phyloP scores from a whole-genome alignment of 53 echinoderm and acorn worm species.

The Arbacia lixula region DNA sequence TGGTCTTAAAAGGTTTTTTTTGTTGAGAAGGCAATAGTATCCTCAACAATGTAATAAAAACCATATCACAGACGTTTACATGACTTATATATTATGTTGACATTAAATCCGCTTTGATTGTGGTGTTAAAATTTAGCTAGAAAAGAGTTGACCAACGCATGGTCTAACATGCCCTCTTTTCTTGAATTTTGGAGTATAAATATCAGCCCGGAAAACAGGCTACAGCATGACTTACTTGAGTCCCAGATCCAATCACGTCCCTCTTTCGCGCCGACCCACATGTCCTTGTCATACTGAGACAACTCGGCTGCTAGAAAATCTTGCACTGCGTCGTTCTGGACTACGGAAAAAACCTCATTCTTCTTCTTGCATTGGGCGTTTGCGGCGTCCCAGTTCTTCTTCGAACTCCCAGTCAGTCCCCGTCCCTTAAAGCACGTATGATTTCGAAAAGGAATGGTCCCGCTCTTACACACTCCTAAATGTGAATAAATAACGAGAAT shows the following conservation, averaged over 20 bases:
- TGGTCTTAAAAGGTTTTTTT: no score
- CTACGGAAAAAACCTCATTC: no score
- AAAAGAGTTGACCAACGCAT: no score
- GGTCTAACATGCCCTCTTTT: no score
- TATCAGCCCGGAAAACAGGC: background rate
- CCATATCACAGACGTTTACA: background rate
- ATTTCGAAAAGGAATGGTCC: background rate
- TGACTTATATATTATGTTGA: no score
- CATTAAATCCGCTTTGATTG: no score
- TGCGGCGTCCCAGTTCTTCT: no score
- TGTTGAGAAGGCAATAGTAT: no score
- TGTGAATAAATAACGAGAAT: background rate
- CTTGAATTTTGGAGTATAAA: no score
- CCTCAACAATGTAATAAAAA: background rate
- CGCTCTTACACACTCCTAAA: background rate
- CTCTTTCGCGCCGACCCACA: background rate
- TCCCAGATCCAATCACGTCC: slow-evolving; percentile 1
- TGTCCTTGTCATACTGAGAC: background rate
- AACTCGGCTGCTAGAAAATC: background rate
- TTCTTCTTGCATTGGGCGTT: no score
- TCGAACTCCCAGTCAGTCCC: background rate
- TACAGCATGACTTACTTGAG: background rate
- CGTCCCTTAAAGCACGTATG: slow-evolving; percentile 7
- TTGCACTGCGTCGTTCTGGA: no score
- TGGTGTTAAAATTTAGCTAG: no score